phyloP scores from a whole-genome alignment of 2,113 vertebrate genomes.

The Perognathus longimembris region DNA sequence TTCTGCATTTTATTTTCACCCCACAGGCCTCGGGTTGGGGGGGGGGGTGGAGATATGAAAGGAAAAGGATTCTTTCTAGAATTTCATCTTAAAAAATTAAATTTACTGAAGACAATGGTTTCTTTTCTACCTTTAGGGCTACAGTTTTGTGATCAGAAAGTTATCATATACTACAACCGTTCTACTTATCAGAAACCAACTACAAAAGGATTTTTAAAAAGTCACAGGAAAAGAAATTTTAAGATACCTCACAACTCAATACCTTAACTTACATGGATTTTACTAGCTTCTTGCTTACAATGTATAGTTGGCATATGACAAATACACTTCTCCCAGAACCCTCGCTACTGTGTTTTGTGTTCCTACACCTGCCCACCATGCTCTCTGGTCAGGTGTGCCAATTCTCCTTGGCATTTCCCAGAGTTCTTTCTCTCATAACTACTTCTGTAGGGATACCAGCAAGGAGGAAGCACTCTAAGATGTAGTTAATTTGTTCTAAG shows the following conservation, averaged over 20 bases:
- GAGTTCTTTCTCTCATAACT: not conserved
- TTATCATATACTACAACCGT: not conserved
- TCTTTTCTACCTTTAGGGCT: not conserved
- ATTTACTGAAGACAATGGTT: not conserved
- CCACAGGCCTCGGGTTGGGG: not conserved
- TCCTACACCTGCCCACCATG: not conserved
- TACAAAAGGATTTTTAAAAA: slow-evolving; percentile 26
- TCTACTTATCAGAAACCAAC: slow-evolving; percentile 19
- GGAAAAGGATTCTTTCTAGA: not conserved
- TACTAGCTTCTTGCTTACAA: not conserved
- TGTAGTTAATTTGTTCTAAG: not conserved
- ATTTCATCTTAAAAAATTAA: slow-evolving; percentile 46
- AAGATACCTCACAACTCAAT: not conserved
- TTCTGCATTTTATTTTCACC: not conserved
- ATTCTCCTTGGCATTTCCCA: not conserved
- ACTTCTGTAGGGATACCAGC: not conserved
- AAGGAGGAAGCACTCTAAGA: not conserved
- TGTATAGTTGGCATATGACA: not conserved
- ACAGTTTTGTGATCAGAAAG: not conserved
- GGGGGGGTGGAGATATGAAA: not conserved
- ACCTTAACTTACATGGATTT: not conserved
- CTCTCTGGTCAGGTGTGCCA: not conserved
- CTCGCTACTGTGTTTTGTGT: not conserved
- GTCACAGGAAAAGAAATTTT: not conserved
- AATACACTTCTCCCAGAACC: not conserved